Evolutionary conservation across 2,797 vertebrate genomes (phyloP), one percentile per base, ranked within the genome.

Genomic region (Lithobates pipiens): DNA sequence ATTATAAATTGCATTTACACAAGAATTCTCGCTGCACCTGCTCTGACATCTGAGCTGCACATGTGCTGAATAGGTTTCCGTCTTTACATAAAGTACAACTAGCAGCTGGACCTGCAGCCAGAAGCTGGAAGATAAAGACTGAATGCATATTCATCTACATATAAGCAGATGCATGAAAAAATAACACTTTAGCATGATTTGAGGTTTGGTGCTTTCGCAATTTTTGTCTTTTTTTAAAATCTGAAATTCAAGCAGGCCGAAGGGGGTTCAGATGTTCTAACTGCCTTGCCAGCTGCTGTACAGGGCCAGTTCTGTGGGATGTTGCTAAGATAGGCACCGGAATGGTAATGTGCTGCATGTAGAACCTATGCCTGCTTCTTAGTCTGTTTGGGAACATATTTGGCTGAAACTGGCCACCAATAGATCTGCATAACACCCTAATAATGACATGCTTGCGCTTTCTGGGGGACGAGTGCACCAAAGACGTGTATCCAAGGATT

Each of bases 31-130:
- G 32, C 81, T 67, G 71, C 81, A 76, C 81, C 81, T 83, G 81
- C 81, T 76, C 16, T 42, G 39, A 42, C 63, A 83, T 83, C 72
- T 75, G 63, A 75, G 50, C 21, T 34, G 15, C 72, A 76, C 81
- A 77, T 76, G 65, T 83, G 39, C 36, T 46, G 80, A 70, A 83
- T 54, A 69, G 71, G 74, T 67, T 69, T 76, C 25, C 57, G 67
- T 61, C 63, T 68, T 25, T n/a, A 68, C 44, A 34, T 25, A 16
- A 42, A 74, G 44, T 34, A 67, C n/a, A 83, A 50, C 44, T 23
- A 76, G 72, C 73, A 82, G 34, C 80, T 82, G 80, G 80, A 82
- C 70, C 34, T 74, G 34, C 23, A 36, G 29, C 67, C 68, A 34
- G 10, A 39, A 39, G 46, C 79, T 39, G 61, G 46, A n/a, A 61